These are phyloP conservation scores for Pachyramphus minor DNA, from an alignment of 2,113 vertebrate genomes.

Conservation along the genomic window DNA sequence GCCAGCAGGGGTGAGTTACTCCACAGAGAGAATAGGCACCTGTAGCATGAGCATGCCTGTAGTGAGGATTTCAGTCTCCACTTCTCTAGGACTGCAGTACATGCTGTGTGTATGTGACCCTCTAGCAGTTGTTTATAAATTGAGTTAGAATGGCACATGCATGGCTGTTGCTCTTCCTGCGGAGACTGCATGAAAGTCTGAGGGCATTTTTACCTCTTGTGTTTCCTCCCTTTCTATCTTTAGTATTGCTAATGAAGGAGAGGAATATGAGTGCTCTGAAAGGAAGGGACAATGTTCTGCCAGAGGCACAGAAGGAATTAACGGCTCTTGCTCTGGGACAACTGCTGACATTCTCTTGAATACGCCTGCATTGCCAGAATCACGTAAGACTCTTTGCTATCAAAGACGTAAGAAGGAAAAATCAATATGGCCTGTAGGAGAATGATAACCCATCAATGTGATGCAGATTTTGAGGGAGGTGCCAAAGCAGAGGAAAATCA, in stretches of 20 bases:
- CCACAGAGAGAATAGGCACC: neutral
- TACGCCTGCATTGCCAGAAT: constrained; percentile 71
- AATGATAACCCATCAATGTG: neutral
- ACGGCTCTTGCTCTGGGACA: constrained; percentile 8
- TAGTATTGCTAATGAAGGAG: constrained; percentile 72
- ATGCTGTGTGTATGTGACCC: too few relatives aligned
- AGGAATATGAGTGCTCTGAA: constrained; percentile 61
- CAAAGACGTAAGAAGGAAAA: neutral
- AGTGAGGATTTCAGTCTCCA: neutral
- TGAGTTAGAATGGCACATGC: too few relatives aligned
- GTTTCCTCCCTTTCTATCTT: neutral
- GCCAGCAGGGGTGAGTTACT: neutral
- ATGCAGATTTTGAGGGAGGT: neutral
- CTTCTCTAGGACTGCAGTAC: neutral
- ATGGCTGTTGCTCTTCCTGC: neutral
- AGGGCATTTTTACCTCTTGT: neutral
- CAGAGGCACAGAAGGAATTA: constrained; percentile 42
- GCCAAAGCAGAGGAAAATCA: neutral
- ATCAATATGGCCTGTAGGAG: neutral
- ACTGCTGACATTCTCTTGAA: constrained; percentile 62
- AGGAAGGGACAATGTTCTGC: constrained; percentile 5
- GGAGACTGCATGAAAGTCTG: neutral
- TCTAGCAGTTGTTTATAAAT: too few relatives aligned
- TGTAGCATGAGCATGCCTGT: neutral
- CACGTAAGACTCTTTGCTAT: constrained; percentile 15